phyloP scores from a whole-genome alignment of 2,113 vertebrate species.

The Amphilophus citrinellus region DNA sequence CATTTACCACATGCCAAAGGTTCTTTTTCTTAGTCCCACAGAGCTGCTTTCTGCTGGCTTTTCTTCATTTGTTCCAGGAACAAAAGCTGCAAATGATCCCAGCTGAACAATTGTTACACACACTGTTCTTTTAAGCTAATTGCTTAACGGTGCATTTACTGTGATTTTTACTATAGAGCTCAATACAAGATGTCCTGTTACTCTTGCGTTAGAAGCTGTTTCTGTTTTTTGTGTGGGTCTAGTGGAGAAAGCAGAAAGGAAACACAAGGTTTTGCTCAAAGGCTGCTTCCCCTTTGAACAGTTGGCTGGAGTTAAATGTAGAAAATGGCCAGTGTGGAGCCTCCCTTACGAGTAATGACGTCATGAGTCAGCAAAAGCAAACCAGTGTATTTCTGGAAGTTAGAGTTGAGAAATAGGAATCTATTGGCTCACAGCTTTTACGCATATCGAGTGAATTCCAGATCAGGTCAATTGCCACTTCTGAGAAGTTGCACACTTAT shows the following conservation, averaged over 20 bases:
- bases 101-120: neutral
- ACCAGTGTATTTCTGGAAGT: slow-evolving; percentile 51
- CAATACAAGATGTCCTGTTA: neutral
- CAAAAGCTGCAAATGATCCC: slow-evolving; percentile 18
- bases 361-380: slow-evolving; percentile 38
- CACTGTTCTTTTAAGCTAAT: slow-evolving; percentile 4
- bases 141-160: neutral
- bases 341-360: slow-evolving; percentile 12
- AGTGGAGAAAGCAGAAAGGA: slow-evolving; percentile 8
- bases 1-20: slow-evolving; percentile 52
- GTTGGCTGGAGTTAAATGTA: neutral
- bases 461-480: slow-evolving; percentile 41
- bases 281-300: slow-evolving; percentile 1
- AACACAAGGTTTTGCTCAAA: neutral
- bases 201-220: slow-evolving; percentile 1
- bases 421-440: slow-evolving; percentile 51
- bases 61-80: slow-evolving; percentile 21
- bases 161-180: neutral
- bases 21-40: slow-evolving; percentile 32
- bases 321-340: neutral
- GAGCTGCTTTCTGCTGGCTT: slow-evolving; percentile 13
- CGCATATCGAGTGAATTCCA: slow-evolving; percentile 38
- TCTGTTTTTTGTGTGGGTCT: neutral
- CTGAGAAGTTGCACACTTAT: slow-evolving; percentile 42
- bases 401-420: slow-evolving; percentile 59